A percentile compares a stretch with the other conserved stretches of the same genome.
phyloP scores from a whole-genome alignment of 2,888 invertebrate genomes.

The Mayetiola destructor region DNA sequence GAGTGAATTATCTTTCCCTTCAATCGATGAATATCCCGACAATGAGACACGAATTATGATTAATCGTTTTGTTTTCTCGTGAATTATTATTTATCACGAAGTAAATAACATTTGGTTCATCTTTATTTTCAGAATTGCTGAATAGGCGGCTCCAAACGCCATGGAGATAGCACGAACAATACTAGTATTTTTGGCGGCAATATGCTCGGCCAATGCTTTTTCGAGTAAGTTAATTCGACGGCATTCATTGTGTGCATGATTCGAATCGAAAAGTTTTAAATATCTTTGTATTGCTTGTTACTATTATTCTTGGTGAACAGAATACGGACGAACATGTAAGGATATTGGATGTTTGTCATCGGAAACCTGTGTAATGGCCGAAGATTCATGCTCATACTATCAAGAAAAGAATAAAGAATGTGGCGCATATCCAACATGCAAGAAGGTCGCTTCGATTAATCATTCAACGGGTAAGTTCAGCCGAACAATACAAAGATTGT shows the following conservation, averaged over 20 bases:
- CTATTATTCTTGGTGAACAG: slow-evolving; percentile 40
- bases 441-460: slow-evolving; percentile 36
- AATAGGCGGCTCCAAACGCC: neutral
- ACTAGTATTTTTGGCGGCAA: neutral
- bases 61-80: too few species aligned
- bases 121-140: neutral
- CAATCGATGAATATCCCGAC: too few species aligned
- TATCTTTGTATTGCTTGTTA: too few species aligned
- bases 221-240: neutral
- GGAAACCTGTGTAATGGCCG: slow-evolving; percentile 55
- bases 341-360: slow-evolving; percentile 63
- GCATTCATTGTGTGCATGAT: too few species aligned
- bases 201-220: neutral
- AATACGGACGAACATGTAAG: slow-evolving; percentile 61
- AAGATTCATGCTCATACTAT: slow-evolving; percentile 53
- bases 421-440: slow-evolving; percentile 54
- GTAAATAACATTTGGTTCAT: neutral
- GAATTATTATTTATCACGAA: too few species aligned
- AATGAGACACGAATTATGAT: too few species aligned
- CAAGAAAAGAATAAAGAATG: slow-evolving; percentile 42
- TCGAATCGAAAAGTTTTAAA: too few species aligned
- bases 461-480: neutral
- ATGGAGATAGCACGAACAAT: slow-evolving; percentile 1
- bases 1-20: too few species aligned
- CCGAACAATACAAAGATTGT: neutral